Conservation (phyloP, 2,113 vertebrate genomes). For the Typhlomys cinereus region DNA sequence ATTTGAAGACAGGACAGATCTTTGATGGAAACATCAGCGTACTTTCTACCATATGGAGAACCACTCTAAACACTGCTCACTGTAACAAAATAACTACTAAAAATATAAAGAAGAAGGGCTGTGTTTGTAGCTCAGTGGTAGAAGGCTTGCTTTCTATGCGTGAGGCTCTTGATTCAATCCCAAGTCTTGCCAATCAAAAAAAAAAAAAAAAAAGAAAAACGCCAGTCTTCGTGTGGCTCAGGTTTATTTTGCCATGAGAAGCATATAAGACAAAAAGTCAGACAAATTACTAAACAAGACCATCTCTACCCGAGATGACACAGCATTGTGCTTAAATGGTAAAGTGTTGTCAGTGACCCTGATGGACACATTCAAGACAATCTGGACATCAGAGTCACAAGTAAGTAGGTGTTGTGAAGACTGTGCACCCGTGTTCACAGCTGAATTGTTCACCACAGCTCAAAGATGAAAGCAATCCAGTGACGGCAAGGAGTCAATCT, state of each 20-base stretch:
- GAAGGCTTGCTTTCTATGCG: no score
- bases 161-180: no score
- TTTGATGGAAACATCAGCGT: neutral
- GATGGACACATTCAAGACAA: neutral
- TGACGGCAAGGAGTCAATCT: neutral
- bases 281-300: neutral
- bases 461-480: no score
- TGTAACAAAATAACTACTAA: slow-evolving; percentile 1
- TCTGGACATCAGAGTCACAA: neutral
- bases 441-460: no score
- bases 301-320: neutral
- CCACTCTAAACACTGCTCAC: neutral
- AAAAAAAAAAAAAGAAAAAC: neutral
- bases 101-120: neutral
- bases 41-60: neutral
- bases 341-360: neutral
- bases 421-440: neutral
- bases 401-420: neutral
- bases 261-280: neutral
- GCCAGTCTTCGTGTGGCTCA: neutral
- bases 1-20: slow-evolving; percentile 1
- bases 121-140: no score
- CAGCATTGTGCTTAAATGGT: neutral
- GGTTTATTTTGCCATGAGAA: neutral
- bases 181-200: no score